phyloP scores from a whole-genome alignment of 2,888 invertebrate genomes.

The Philereme vetulata region DNA sequence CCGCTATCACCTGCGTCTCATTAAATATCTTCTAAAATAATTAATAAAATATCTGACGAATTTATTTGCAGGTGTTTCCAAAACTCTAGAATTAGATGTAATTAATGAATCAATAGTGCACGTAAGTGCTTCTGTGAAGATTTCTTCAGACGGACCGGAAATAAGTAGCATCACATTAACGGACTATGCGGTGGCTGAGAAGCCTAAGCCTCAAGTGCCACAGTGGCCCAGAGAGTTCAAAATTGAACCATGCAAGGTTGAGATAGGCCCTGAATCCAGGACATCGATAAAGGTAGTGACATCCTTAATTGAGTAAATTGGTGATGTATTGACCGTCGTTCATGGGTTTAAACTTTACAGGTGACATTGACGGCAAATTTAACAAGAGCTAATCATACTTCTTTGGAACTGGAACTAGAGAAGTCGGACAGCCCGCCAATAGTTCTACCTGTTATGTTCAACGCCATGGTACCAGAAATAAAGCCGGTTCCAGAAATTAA shows the following conservation, averaged over 20 bases:
- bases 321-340: neutral
- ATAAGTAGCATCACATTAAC: constrained; percentile 73
- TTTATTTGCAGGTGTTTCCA: constrained; percentile 70
- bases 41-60: neutral
- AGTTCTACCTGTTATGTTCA: constrained; percentile 77
- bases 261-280: constrained; percentile 72
- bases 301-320: neutral
- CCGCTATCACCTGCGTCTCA: too few relatives aligned
- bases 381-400: constrained; percentile 70
- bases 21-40: too few relatives aligned
- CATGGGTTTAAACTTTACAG: constrained; percentile 53
- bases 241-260: constrained; percentile 73
- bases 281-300: constrained; percentile 67
- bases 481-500: constrained; percentile 76
- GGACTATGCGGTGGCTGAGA: constrained; percentile 69
- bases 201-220: constrained; percentile 68
- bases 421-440: constrained; percentile 82
- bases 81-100: constrained; percentile 71
- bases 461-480: constrained; percentile 78
- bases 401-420: constrained; percentile 81
- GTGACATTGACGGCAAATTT: constrained; percentile 82
- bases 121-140: constrained; percentile 75
- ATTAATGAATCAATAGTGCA: constrained; percentile 83
- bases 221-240: constrained; percentile 81
- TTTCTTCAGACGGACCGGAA: constrained; percentile 82